Percentiles rank a stretch among this genome's conserved stretches.
These are phyloP conservation scores for Deroplatys truncata DNA, from an alignment of 2,888 invertebrate species.

Conservation along the genomic window DNA sequence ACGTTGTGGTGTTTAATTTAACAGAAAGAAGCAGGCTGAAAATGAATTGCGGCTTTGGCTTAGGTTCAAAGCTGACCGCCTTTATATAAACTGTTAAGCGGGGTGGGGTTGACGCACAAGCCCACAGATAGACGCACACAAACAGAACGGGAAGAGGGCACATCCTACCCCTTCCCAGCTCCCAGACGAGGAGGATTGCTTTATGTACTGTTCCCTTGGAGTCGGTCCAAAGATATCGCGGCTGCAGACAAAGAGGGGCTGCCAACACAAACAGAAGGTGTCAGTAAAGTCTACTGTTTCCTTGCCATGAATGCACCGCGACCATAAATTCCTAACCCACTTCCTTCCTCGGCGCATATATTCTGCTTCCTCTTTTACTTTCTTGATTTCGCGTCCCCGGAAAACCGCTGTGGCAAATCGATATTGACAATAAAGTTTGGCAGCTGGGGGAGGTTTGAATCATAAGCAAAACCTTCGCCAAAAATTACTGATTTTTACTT, in stretches of 20 bases:
- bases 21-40: neutral
- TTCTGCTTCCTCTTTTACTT: neutral
- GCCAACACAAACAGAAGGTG: neutral
- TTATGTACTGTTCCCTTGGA: neutral
- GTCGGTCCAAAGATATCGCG: neutral
- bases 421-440: neutral
- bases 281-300: neutral
- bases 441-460: neutral
- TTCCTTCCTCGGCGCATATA: neutral
- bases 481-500: too few species aligned
- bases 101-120: neutral
- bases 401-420: neutral
- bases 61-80: neutral
- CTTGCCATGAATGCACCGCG: neutral
- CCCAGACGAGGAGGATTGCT: neutral
- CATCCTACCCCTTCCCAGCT: neutral
- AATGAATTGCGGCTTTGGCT: neutral
- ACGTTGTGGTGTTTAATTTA: neutral
- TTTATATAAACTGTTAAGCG: neutral
- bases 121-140: neutral
- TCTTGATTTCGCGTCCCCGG: neutral
- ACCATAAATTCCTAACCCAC: neutral
- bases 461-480: neutral
- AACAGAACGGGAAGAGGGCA: neutral
- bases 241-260: neutral